phyloP scores from a whole-genome alignment of 2,888 invertebrate genomes.

The Acrocyrtus sp. region DNA sequence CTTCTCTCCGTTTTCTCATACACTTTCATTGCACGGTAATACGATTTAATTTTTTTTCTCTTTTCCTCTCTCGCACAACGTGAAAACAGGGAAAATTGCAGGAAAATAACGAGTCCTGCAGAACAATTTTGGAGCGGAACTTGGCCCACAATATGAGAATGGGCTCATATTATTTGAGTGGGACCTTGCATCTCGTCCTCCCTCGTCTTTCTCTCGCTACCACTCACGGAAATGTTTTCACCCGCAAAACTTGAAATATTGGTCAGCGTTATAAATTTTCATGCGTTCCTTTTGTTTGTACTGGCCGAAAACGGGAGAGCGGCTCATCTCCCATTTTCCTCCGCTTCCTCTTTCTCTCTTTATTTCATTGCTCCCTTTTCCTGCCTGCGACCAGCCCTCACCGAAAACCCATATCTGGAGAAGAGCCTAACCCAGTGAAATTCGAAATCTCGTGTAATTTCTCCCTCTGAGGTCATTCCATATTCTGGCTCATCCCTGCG shows the following conservation, averaged over 20 bases:
- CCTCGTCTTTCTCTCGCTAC: conserved; percentile 7
- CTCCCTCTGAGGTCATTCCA: too few relatives aligned
- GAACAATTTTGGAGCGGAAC: not conserved
- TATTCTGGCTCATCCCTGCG: too few relatives aligned
- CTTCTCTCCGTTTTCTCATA: conserved; percentile 21
- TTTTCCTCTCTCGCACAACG: not conserved
- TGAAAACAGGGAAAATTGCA: too few relatives aligned
- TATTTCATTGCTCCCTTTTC: conserved; percentile 15
- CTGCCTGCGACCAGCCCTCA: too few relatives aligned
- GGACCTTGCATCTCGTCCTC: not conserved
- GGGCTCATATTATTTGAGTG: not conserved
- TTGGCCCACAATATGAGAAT: not conserved
- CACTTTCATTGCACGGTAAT: conserved; percentile 1
- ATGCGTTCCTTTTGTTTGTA: not conserved
- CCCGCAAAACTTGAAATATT: conserved; percentile 10
- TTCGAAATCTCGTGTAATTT: too few relatives aligned
- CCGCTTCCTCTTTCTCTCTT: conserved; percentile 2
- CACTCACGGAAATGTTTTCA: too few relatives aligned
- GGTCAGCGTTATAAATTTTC: not conserved
- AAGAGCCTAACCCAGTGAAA: too few relatives aligned
- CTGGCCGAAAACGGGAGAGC: too few relatives aligned
- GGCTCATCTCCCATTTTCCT: conserved; percentile 13
- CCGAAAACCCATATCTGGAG: too few relatives aligned
- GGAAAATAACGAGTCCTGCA: too few relatives aligned
- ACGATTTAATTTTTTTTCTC: too few relatives aligned